Conservation (phyloP, 1,140 invertebrate species). For the Sycobia sp. region DNA sequence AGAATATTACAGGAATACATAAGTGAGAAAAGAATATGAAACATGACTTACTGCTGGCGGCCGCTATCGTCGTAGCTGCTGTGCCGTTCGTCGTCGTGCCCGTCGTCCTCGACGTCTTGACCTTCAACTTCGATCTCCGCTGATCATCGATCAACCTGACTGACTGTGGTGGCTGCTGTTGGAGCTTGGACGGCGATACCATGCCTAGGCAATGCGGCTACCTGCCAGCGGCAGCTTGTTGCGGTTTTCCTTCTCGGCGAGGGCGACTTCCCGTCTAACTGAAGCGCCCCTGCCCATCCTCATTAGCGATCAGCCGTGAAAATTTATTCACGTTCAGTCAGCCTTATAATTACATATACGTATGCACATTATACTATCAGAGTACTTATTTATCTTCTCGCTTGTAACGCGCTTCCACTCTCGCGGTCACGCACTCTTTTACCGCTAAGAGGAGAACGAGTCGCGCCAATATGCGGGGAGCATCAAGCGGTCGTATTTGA, state of each 20-base stretch:
- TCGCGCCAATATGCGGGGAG: too few species aligned
- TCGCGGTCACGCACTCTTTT: too few species aligned
- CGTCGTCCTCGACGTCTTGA: neutral
- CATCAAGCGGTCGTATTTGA: too few species aligned
- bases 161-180: constrained; percentile 52
- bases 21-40: too few species aligned
- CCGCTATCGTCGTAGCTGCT: neutral
- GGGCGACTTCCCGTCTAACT: constrained; percentile 15
- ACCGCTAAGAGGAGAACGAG: too few species aligned
- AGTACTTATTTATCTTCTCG: too few species aligned
- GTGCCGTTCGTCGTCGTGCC: neutral
- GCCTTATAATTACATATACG: too few species aligned
- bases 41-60: constrained; percentile 22
- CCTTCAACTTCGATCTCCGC: neutral
- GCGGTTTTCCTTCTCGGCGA: constrained; percentile 13
- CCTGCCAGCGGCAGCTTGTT: constrained; percentile 7
- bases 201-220: constrained; percentile 53
- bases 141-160: too few species aligned
- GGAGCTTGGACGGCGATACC: constrained; percentile 58
- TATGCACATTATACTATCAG: too few species aligned
- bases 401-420: too few species aligned
- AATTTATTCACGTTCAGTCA: too few species aligned
- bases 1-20: too few species aligned
- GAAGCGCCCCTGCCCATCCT: constrained; percentile 12
- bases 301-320: neutral